Evolutionary conservation across 2,113 vertebrate genomes (phyloP).

Genomic region (Lipophrys pholis): DNA sequence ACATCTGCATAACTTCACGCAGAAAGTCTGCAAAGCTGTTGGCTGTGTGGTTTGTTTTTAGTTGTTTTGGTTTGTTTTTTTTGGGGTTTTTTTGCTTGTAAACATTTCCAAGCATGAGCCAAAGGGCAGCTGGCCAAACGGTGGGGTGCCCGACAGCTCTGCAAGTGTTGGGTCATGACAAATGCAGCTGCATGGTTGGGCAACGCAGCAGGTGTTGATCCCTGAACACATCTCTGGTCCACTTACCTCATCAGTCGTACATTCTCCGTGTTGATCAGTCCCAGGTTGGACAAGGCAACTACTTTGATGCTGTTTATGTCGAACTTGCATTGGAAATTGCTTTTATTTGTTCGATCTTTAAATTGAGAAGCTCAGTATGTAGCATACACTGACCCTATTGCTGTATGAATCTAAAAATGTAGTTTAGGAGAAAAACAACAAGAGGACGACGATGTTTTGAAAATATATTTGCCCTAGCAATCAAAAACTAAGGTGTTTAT

Average conservation of each 20-base stretch:
- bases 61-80: slow-evolving; percentile 21
- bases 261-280: slow-evolving; percentile 21
- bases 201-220: slow-evolving; percentile 55
- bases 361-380: too few species aligned
- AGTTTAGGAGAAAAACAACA: too few species aligned
- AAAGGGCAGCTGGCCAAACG: slow-evolving; percentile 57
- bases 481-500: too few species aligned
- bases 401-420: too few species aligned
- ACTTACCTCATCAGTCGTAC: slow-evolving; percentile 60
- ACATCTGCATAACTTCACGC: slow-evolving; percentile 71
- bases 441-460: too few species aligned
- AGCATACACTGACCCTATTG: too few species aligned
- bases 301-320: too few species aligned
- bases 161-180: slow-evolving; percentile 41
- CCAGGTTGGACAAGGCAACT: slow-evolving; percentile 19
- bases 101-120: slow-evolving; percentile 63
- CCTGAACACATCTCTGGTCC: slow-evolving; percentile 25
- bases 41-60: slow-evolving; percentile 51
- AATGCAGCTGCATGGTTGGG: slow-evolving; percentile 50
- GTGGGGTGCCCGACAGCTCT: slow-evolving; percentile 52
- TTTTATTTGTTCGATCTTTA: too few species aligned
- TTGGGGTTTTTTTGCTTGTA: slow-evolving; percentile 33
- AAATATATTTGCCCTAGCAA: too few species aligned
- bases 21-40: slow-evolving; percentile 45
- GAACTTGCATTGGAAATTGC: too few species aligned